A percentile compares a stretch with the other conserved stretches of the same genome.
Evolutionary conservation across 2,113 vertebrate species (phyloP).

Genomic region (Stomatorhinus ivindoensis): DNA sequence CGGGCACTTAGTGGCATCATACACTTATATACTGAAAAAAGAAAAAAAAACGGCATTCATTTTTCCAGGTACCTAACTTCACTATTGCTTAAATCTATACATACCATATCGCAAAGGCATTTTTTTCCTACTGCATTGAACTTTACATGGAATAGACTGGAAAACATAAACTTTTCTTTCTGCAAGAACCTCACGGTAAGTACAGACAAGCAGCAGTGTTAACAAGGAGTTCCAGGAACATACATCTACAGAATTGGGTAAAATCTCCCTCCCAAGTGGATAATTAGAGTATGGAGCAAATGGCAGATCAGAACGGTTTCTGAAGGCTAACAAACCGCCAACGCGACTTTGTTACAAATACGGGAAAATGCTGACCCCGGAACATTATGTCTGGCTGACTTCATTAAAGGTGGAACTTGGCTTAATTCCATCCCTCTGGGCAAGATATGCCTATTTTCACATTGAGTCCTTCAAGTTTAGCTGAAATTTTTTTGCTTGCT

Average conservation of each 20-base stretch:
- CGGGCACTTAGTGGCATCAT: slow-evolving; percentile 59
- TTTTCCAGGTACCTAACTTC: slow-evolving; percentile 51
- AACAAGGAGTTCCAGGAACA: slow-evolving; percentile 30
- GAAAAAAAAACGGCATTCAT: slow-evolving; percentile 35
- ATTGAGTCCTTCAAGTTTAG: slow-evolving; percentile 31
- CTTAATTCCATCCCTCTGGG: slow-evolving; percentile 37
- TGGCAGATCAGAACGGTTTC: not conserved
- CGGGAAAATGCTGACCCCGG: not conserved
- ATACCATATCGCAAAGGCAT: slow-evolving; percentile 39
- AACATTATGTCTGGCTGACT: not conserved
- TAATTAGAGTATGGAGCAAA: not conserved
- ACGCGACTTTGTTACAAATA: not conserved
- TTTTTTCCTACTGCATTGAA: slow-evolving; percentile 46
- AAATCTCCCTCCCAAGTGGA: not conserved
- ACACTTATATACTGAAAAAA: slow-evolving; percentile 39
- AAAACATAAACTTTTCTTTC: slow-evolving; percentile 25
- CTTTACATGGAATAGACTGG: slow-evolving; percentile 40
- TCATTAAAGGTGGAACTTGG: slow-evolving; percentile 18
- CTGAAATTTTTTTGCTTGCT: slow-evolving; percentile 48
- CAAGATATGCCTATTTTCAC: slow-evolving; percentile 36
- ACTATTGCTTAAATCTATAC: slow-evolving; percentile 50
- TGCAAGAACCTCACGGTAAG: slow-evolving; percentile 27
- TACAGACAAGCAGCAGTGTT: slow-evolving; percentile 31
- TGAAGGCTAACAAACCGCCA: not conserved
- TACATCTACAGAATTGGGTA: not conserved